These are phyloP conservation scores for Tetragonula carbonaria DNA, from an alignment of 2,888 invertebrate species.

Conservation along the genomic window DNA sequence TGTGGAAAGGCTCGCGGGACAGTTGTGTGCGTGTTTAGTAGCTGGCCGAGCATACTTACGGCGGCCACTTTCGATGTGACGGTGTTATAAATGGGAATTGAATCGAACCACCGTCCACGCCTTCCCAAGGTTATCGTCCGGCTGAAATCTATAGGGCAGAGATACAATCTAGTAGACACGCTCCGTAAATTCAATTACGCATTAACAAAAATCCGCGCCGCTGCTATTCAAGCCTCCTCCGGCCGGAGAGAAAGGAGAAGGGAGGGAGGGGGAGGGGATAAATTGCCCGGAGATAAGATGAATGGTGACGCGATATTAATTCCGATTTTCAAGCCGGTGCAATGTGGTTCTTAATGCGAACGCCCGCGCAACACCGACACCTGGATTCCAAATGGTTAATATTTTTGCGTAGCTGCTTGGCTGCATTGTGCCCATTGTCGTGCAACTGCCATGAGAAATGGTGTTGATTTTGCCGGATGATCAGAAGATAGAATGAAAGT, in stretches of 20 bases:
- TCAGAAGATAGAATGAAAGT: neutral
- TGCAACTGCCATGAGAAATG: neutral
- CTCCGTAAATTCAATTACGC: conserved; percentile 80
- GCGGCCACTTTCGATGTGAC: conserved; percentile 73
- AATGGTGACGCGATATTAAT: conserved; percentile 68
- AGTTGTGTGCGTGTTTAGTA: conserved; percentile 63
- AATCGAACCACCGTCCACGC: conserved; percentile 78
- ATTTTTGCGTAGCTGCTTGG: neutral
- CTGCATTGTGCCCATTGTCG: neutral
- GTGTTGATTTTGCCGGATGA: neutral
- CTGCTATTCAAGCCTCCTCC: conserved; percentile 38
- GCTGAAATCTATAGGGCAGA: conserved; percentile 75
- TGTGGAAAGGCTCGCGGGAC: conserved; percentile 17
- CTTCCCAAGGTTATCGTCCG: conserved; percentile 76
- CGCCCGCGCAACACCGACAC: conserved; percentile 6
- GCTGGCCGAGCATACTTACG: conserved; percentile 67
- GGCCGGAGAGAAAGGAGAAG: neutral
- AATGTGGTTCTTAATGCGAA: conserved; percentile 46
- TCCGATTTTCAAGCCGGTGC: conserved; percentile 57
- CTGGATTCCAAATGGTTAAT: conserved; percentile 28
- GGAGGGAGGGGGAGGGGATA: conserved; percentile 53
- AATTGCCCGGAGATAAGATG: conserved; percentile 64
- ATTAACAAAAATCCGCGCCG: conserved; percentile 76
- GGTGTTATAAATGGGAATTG: conserved; percentile 79
- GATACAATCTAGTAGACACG: conserved; percentile 79